Conservation (phyloP, 2,888 invertebrate species). For the Dione vanillae region DNA sequence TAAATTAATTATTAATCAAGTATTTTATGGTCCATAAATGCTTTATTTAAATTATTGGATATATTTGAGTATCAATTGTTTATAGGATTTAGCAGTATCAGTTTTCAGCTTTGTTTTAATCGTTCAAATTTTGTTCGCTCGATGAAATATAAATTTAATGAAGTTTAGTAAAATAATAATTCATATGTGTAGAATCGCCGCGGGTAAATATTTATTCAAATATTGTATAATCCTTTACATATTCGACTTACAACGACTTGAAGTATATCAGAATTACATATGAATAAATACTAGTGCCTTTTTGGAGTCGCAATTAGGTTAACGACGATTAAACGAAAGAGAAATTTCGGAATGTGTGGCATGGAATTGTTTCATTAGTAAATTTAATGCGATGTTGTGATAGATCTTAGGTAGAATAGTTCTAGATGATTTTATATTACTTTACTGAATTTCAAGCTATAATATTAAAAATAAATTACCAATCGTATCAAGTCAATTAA, state of each 20-base stretch:
- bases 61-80: not conserved
- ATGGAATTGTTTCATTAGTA: conserved; percentile 38
- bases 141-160: not conserved
- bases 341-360: conserved; percentile 35
- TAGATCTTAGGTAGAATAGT: conserved; percentile 50
- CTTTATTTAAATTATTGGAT: not conserved
- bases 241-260: conserved; percentile 60
- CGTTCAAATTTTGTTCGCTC: not conserved
- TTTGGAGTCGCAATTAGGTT: conserved; percentile 63
- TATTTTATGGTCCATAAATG: not conserved
- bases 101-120: not conserved
- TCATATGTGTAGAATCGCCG: not conserved
- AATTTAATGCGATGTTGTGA: conserved; percentile 54
- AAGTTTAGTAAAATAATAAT: not conserved
- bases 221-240: conserved; percentile 30
- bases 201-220: conserved; percentile 11
- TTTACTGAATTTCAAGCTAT: conserved; percentile 1
- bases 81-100: not conserved
- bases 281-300: conserved; percentile 72
- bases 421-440: conserved; percentile 22
- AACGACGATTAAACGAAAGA: conserved; percentile 40
- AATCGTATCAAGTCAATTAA: conserved; percentile 14
- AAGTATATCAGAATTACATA: conserved; percentile 61
- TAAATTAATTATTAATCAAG: not conserved
- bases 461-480: not conserved